Conservation (phyloP, 2,797 vertebrate species). For the Bovichtus variegatus region DNA sequence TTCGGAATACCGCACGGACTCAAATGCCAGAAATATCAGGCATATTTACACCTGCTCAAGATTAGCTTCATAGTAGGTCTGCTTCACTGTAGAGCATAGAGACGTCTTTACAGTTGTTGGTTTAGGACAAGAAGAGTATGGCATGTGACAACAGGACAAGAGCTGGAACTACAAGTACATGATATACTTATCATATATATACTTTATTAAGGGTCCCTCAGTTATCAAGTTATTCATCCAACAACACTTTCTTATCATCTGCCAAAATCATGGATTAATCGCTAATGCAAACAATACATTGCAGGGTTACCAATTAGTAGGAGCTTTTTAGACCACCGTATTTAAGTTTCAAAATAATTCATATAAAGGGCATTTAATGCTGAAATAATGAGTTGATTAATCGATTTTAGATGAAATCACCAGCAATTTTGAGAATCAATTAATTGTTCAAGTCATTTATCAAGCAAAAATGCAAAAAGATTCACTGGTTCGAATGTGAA, state of each 20-base stretch:
- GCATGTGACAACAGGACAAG: slow-evolving; percentile 32
- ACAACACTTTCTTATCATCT: not conserved
- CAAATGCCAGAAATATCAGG: slow-evolving; percentile 9
- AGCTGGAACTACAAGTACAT: slow-evolving; percentile 16
- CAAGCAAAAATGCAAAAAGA: not conserved
- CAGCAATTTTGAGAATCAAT: not conserved
- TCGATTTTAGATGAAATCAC: not conserved
- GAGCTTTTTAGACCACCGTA: not conserved
- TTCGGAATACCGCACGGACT: slow-evolving; percentile 26
- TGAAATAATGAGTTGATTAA: not conserved
- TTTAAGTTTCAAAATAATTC: not conserved
- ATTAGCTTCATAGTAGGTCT: slow-evolving; percentile 11
- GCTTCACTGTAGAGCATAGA: slow-evolving; percentile 30
- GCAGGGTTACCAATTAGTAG: not conserved
- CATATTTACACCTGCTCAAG: slow-evolving; percentile 44
- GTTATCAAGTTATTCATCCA: not conserved
- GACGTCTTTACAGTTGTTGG: not conserved
- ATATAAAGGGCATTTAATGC: not conserved
- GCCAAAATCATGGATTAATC: not conserved
- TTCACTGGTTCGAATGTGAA: not conserved
- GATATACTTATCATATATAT: too few relatives aligned
- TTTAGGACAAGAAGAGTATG: slow-evolving; percentile 17
- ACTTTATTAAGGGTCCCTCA: slow-evolving; percentile 8
- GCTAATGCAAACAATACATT: not conserved
- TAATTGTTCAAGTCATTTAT: not conserved